Evolutionary conservation across 2,797 vertebrate species (phyloP), one percentile per base, ranked within the genome.

Genomic region (Gymnocypris eckloni): DNA sequence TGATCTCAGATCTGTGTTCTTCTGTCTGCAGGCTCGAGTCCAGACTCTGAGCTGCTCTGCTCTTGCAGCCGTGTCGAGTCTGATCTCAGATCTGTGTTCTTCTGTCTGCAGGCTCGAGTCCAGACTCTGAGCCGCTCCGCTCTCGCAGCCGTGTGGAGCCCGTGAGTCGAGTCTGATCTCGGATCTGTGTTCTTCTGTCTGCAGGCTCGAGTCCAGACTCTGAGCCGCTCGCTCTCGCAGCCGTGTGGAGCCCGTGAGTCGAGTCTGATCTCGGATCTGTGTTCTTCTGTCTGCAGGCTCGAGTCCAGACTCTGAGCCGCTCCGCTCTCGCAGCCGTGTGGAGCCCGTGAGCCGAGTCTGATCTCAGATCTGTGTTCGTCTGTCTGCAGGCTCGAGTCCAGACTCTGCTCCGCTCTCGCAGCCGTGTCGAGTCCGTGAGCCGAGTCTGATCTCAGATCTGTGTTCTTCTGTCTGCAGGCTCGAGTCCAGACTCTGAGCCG

Each of bases 201-300:
- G 8, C 78, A 98, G 97, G 95, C 94, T 67, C 96, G 94, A 77
- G 94, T 97, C 67, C 95, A 96, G 84, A 84, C 91, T 72, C 90
- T 98, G 84, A 33, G 33, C 43, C 10, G 10, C 43, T 45, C 10
- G 0, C 43, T 45, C 43, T 3, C 22, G 6, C 8, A 7, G 6
- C 0, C 2, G 16, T 4, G 4, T n/a, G n/a, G n/a, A n/a, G n/a
- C n/a, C n/a, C n/a, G n/a, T n/a, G n/a, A n/a, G n/a, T 25, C 1
- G 13, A 10, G 6, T 2, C 25, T 50, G 41, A 22, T 64, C 8
- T 9, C 8, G 10, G 45, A 25, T 73, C 6, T 81, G 54, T 48
- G 11, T 25, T 13, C 8, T 87, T 91, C 6, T 89, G 20, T 25
- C 59, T 56, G 8, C 78, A 98, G 97, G 95, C 94, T 67, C 96